A percentile compares a stretch with the other conserved stretches of the same genome.
phyloP scores from a whole-genome alignment of 2,113 vertebrate species.

The Brachypteracias leptosomus region DNA sequence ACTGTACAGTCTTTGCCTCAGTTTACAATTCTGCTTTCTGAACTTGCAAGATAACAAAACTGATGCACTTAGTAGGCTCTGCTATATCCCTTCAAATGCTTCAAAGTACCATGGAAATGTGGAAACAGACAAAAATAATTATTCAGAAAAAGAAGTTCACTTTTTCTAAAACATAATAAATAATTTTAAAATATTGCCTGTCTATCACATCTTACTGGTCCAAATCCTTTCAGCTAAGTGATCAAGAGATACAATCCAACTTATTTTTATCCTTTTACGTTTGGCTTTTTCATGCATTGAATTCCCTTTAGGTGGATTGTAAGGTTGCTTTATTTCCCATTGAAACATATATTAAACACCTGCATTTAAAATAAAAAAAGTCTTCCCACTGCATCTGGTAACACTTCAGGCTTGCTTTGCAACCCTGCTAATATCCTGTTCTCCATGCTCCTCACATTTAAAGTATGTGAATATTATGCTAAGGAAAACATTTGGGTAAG shows the following conservation, averaged over 20 bases:
- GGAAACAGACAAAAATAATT: neutral
- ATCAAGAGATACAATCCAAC: neutral
- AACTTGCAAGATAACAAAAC: neutral
- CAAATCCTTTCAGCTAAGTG: neutral
- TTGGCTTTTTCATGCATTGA: neutral
- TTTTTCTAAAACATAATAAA: neutral
- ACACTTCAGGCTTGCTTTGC: conserved; percentile 18
- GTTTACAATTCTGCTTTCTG: neutral
- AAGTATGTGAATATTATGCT: conserved; percentile 1
- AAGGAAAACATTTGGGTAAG: conserved; percentile 42
- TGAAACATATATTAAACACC: conserved; percentile 27
- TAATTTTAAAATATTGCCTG: neutral
- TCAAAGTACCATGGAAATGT: neutral
- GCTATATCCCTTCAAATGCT: neutral
- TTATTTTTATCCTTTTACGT: neutral
- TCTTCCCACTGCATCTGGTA: conserved; percentile 34
- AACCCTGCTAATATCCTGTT: conserved; percentile 36
- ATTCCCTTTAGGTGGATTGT: neutral
- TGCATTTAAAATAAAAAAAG: neutral
- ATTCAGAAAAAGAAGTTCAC: neutral
- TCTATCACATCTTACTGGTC: neutral
- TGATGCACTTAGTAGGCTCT: too few species aligned
- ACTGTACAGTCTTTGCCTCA: neutral
- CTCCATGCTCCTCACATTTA: conserved; percentile 9
- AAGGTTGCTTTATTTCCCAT: neutral